Conservation (phyloP, 1,140 invertebrate genomes). For the Heliconius hewitsoni region DNA sequence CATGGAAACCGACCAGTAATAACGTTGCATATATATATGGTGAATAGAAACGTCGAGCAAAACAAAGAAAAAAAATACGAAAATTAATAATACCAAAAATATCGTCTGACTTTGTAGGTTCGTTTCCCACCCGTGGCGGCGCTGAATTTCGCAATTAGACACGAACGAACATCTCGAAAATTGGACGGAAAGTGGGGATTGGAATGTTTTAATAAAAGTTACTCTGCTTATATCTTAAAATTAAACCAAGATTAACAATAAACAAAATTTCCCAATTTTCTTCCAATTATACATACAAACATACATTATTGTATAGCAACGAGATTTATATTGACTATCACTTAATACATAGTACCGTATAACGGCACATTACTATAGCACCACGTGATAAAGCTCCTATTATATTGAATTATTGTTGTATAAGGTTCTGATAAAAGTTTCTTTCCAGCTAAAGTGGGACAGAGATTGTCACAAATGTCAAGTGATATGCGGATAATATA, state of each 20-base stretch:
- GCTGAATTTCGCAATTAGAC: no score
- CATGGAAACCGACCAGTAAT: no score
- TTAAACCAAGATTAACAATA: background rate
- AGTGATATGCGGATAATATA: background rate
- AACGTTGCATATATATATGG: no score
- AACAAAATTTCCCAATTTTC: background rate
- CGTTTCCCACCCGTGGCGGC: no score
- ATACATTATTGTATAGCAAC: background rate
- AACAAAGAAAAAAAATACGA: no score
- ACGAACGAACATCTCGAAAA: no score
- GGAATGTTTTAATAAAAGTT: no score
- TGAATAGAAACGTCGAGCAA: no score
- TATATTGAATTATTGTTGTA: slow-evolving; percentile 8
- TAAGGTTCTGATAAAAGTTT: slow-evolving; percentile 11
- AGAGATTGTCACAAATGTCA: slow-evolving; percentile 10
- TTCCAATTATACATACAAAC: background rate
- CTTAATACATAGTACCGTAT: background rate
- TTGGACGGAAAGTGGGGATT: no score
- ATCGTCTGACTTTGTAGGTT: no score
- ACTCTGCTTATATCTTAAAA: no score
- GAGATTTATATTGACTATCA: background rate
- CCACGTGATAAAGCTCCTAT: slow-evolving; percentile 12
- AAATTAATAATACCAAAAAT: no score
- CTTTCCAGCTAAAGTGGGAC: slow-evolving; percentile 10
- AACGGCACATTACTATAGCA: background rate